Evolutionary conservation across 2,797 vertebrate species (phyloP), one percentile per base, ranked within the genome.

Genomic region (Eutrigla gurnardus): DNA sequence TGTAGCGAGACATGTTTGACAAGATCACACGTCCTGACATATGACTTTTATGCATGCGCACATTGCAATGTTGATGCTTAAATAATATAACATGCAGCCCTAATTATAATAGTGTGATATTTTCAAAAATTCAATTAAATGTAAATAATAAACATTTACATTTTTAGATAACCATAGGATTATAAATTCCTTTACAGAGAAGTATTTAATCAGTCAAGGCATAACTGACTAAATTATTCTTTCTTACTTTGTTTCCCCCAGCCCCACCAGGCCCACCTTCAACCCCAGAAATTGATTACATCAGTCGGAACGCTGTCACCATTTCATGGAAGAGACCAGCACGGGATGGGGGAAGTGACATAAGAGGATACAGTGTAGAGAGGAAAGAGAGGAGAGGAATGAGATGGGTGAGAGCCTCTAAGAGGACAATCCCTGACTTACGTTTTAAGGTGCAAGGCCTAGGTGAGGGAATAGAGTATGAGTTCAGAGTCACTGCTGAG

Each of bases 401-500:
- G 92, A 95, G 98, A 94, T 99, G 98, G 98, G 96, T 99, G 75
- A 96, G 97, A 95, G 98, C 97, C 80, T 95, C 93, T 77, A 99
- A 99, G 93, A 97, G 96, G 58, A 95, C 96, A 0, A 88, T 99
- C 83, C 97, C 97, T 39, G 98, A 99, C 90, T 95, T 99, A 70
- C 96, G 98, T 83, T 97, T 91, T 90, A 99, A 99, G 95, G 96
- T 99, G 66, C 96, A 97, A 86, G 97, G 97, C 83, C 95, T 99
- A 49, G 94, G 89, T 73, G 98, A 99, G 92, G 98, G 96, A 93
- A 96, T 97, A 17, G 97, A 98, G 82, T 99, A 99, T 37, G 98
- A 99, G 91, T 99, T 99, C 93, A 96, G 98, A 72, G 98, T 99
- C 77, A 98, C 97, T 72, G 98, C 98, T 75, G 98, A 99, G 94